A percentile compares a stretch with the other conserved stretches of the same genome.
These are phyloP conservation scores for Nemopilema nomurai DNA, from an alignment of 30 jellyfish, hydroid and myxozoan genomes.

Conservation along the genomic window DNA sequence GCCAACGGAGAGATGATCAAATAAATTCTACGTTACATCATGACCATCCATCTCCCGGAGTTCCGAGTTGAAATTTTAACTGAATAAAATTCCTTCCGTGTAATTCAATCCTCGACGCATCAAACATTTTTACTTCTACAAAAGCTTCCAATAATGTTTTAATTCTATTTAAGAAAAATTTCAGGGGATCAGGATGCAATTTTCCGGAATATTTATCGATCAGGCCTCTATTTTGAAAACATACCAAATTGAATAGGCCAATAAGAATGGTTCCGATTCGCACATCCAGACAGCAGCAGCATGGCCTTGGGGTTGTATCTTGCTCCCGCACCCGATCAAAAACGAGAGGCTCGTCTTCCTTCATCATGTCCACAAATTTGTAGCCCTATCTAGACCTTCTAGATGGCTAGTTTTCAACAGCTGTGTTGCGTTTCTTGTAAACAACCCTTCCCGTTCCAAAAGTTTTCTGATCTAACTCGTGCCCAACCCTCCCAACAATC, in stretches of 20 bases:
- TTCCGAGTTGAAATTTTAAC: not conserved
- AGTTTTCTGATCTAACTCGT: slow-evolving; percentile 61
- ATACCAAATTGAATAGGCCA: slow-evolving; percentile 89
- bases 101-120: no score
- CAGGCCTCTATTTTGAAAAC: not conserved
- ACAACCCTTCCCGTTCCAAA: slow-evolving; percentile 7
- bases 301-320: slow-evolving; percentile 70
- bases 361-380: slow-evolving; percentile 23
- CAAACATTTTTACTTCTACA: no score
- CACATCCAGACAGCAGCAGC: slow-evolving; percentile 94
- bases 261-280: slow-evolving; percentile 87
- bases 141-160: no score
- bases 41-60: not conserved
- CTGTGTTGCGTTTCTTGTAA: not conserved
- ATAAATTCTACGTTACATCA: not conserved
- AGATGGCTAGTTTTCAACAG: not conserved
- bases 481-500: slow-evolving; percentile 42
- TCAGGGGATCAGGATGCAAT: no score
- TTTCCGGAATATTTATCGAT: not conserved
- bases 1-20: no score
- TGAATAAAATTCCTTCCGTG: no score
- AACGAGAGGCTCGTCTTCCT: slow-evolving; percentile 51
- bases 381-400: not conserved
- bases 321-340: slow-evolving; percentile 25
- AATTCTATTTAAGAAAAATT: no score